phyloP scores from a whole-genome alignment of 2,797 vertebrate species.

The Dryobates pubescens region DNA sequence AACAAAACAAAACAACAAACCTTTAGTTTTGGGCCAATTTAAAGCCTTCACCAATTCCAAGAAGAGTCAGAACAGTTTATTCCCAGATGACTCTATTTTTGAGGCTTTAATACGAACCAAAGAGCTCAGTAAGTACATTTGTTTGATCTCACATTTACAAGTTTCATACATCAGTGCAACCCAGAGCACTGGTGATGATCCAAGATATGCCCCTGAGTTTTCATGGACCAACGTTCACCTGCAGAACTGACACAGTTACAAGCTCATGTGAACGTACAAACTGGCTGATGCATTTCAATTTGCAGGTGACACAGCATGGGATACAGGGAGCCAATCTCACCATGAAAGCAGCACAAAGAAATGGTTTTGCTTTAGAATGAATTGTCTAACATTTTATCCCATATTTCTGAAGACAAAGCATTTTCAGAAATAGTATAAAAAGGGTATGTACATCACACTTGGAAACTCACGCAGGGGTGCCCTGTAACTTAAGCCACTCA shows the following conservation, averaged over 20 bases:
- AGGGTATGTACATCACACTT: conserved; percentile 4
- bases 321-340: conserved; percentile 28
- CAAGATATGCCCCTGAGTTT: not conserved
- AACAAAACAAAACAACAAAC: not conserved
- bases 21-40: not conserved
- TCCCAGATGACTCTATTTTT: not conserved
- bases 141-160: not conserved
- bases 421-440: conserved; percentile 63
- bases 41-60: not conserved
- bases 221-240: conserved; percentile 1
- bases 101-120: not conserved
- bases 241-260: conserved; percentile 54
- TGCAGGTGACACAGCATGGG: not conserved
- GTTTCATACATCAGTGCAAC: not conserved
- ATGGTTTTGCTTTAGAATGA: conserved; percentile 57
- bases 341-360: conserved; percentile 49
- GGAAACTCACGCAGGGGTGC: not conserved
- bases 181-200: not conserved
- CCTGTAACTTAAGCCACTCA: conserved; percentile 8
- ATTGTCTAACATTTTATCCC: not conserved
- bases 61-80: not conserved
- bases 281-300: not conserved
- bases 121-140: not conserved
- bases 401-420: conserved; percentile 61
- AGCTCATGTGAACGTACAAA: conserved; percentile 14